Percentiles rank a stretch among this genome's conserved stretches.
These are phyloP conservation scores for Isaurus tuberculatus DNA, from an alignment of 92 coral and sea anemone genomes.

Conservation along the genomic window DNA sequence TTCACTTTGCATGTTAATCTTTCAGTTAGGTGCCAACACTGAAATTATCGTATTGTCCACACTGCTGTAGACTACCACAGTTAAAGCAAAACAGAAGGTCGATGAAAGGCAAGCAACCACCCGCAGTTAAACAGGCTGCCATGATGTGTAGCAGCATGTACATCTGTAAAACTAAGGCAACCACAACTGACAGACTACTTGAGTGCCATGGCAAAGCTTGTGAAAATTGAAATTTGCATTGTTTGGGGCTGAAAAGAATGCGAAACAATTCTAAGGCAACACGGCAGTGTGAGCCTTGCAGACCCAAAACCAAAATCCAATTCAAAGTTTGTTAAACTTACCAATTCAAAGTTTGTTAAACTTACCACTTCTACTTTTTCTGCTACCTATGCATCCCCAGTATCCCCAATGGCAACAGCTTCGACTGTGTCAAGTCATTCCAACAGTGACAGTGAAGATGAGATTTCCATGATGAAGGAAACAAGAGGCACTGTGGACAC, in stretches of 20 bases:
- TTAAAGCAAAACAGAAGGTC: neutral
- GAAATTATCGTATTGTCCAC: conserved; percentile 46
- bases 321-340: neutral
- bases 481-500: conserved; percentile 18
- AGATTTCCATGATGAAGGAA: conserved; percentile 6
- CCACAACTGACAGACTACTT: neutral
- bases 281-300: neutral
- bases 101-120: neutral
- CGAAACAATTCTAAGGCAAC: neutral
- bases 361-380: conserved; percentile 14
- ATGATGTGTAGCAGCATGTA: neutral
- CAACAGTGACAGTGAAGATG: neutral
- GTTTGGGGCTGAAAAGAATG: neutral
- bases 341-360: neutral
- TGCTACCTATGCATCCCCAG: neutral
- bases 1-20: conserved; percentile 45
- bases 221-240: conserved; percentile 29
- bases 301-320: neutral
- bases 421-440: neutral
- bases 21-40: conserved; percentile 22
- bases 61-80: conserved; percentile 23
- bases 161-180: neutral
- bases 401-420: too few relatives aligned
- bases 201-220: conserved; percentile 34
- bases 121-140: neutral